phyloP scores from a whole-genome alignment of 2,888 invertebrate species.

The Pandemis heparana region DNA sequence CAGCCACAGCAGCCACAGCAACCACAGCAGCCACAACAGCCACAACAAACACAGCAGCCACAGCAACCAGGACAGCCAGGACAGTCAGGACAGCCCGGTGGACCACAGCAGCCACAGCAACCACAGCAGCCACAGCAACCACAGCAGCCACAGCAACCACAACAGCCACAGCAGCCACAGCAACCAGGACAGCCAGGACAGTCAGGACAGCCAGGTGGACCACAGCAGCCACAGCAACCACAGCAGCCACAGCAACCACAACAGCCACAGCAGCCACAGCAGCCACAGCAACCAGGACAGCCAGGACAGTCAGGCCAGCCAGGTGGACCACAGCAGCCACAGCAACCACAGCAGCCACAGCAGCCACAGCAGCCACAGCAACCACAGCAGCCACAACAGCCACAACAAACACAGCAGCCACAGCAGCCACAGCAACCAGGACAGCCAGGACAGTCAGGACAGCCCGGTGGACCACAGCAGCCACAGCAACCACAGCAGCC shows the following conservation, averaged over 20 bases:
- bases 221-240: too few relatives aligned
- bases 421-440: background rate
- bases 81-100: too few relatives aligned
- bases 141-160: slow-evolving; percentile 5
- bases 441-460: too few relatives aligned
- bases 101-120: too few relatives aligned
- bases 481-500: background rate
- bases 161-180: background rate
- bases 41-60: background rate
- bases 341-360: slow-evolving; percentile 31
- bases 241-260: slow-evolving; percentile 17
- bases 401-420: slow-evolving; percentile 2
- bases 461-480: too few relatives aligned
- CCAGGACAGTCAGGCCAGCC: too few relatives aligned
- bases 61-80: background rate
- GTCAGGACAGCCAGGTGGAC: too few relatives aligned
- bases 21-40: slow-evolving; percentile 6
- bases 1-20: too few relatives aligned
- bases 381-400: background rate
- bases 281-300: slow-evolving; percentile 27
- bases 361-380: too few relatives aligned
- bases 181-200: background rate
- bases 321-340: slow-evolving; percentile 47
- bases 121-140: background rate
- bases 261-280: background rate